A percentile compares a stretch with the other conserved stretches of the same genome.
These are phyloP conservation scores for Tenualosa thibaudeaui DNA, from an alignment of 2,797 vertebrate genomes.

Conservation along the genomic window DNA sequence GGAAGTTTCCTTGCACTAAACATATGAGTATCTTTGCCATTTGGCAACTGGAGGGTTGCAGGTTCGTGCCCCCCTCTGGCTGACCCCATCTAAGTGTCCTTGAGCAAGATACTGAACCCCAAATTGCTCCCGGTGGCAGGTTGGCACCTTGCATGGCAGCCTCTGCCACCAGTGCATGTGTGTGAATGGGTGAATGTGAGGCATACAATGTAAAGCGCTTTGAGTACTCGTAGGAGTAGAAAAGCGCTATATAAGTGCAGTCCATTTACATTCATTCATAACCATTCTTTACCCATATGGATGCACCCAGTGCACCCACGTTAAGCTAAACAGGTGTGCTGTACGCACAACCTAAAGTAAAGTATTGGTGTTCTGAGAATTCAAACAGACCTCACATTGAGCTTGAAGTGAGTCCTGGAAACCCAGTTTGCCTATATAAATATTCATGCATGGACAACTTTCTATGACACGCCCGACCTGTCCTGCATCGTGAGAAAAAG, in stretches of 20 bases:
- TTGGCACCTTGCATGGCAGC: too few relatives aligned
- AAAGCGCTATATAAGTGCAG: too few relatives aligned
- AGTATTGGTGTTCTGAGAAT: not conserved
- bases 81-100: too few relatives aligned
- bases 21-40: not conserved
- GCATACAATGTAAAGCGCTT: too few relatives aligned
- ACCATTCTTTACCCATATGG: not conserved
- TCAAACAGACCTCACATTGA: not conserved
- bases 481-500: not conserved
- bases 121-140: too few relatives aligned
- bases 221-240: too few relatives aligned
- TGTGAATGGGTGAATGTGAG: too few relatives aligned
- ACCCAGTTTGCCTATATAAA: not conserved
- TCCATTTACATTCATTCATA: not conserved
- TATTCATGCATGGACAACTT: not conserved
- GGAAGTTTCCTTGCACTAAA: not conserved
- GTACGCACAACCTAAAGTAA: not conserved
- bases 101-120: too few relatives aligned
- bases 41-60: too few relatives aligned
- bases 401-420: not conserved
- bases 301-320: not conserved
- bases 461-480: not conserved
- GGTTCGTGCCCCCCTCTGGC: too few relatives aligned
- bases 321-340: not conserved
- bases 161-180: too few relatives aligned